Evolutionary conservation across 2,888 invertebrate species (phyloP), one percentile per base, ranked within the genome.

Genomic region (Drosophila merina): DNA sequence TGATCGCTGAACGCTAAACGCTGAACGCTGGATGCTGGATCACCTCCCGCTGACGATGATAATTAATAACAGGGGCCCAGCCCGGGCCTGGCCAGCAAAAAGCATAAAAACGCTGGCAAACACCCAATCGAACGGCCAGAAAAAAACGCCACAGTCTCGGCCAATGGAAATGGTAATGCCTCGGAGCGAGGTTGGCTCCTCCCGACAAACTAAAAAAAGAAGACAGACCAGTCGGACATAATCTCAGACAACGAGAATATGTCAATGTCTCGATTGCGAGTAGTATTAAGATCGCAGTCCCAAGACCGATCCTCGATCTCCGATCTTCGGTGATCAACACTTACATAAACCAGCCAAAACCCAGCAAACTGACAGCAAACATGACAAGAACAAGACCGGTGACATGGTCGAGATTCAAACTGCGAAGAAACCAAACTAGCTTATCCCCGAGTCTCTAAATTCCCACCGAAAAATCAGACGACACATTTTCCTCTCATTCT

Each of bases 201-300:
- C 33, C 72, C 63, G 62, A 72, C 50, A 57, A 54, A 54, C 44
- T 20, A 45, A 52, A 57, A 57, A 57, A 70, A 44, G 49, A 59
- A 52, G 55, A 48, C 47, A 64, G 54, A 77, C 73, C 80, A 76
- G 81, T 78, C 88, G 85, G 79, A 88, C 89, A 87, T 89, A 89
- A 89, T 89, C 89, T 88, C 87, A 85, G 88, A 88, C 88, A 74
- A 70, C 59, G 62, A 66, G 76, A 88, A 88, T 6, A 89, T 89
- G 88, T 84, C 81, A 79, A 66, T 73, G 70, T 25, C 44, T 44
- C 44, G 25, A 42, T 42, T 42, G 40, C 20, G 40, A 0, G 9
- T n/a, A 25, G 44, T 44, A 75, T 75, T 84, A 84, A 84, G 84
- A 84, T 81, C 81, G 72, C 84, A 86, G 60, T 20, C 52, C 14